Conservation (phyloP, 2,797 vertebrate species). For the Pagetopsis macropterus region DNA sequence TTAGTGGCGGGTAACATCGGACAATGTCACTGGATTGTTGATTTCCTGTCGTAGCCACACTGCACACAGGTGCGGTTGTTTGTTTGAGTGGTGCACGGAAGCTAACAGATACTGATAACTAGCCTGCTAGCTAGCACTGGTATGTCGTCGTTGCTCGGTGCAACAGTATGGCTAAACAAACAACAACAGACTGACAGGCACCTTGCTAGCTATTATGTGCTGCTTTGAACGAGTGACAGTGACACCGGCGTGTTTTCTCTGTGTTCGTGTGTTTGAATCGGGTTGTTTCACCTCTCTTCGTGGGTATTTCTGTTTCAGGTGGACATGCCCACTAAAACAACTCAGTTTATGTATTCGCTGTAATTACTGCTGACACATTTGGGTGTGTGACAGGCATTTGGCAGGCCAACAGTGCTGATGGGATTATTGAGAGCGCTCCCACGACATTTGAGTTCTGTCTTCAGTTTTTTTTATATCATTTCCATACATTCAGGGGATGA, state of each 20-base stretch:
- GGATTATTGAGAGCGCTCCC: slow-evolving; percentile 2
- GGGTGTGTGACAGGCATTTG: slow-evolving; percentile 42
- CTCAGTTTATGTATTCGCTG: slow-evolving; percentile 3
- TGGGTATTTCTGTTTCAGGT: neutral
- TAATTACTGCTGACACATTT: slow-evolving; percentile 59
- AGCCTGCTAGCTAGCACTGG: slow-evolving; percentile 62
- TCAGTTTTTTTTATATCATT: slow-evolving; percentile 31
- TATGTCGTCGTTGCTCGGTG: slow-evolving; percentile 77
- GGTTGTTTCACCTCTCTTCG: neutral
- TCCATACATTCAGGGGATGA: slow-evolving; percentile 85
- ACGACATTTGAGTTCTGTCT: neutral
- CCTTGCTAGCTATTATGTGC: slow-evolving; percentile 8
- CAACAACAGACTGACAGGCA: slow-evolving; percentile 60
- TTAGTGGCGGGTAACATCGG: slow-evolving; percentile 6
- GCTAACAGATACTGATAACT: slow-evolving; percentile 52
- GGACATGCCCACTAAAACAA: neutral
- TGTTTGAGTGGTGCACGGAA: slow-evolving; percentile 40
- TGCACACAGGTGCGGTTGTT: slow-evolving; percentile 36
- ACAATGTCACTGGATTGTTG: neutral
- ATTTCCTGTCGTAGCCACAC: neutral
- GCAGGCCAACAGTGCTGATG: slow-evolving; percentile 1
- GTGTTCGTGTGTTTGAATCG: neutral
- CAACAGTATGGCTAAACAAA: slow-evolving; percentile 71
- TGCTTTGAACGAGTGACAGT: slow-evolving; percentile 5
- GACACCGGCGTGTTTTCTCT: neutral